These are phyloP conservation scores for Sclerodermus sp. DNA, from an alignment of 2,888 invertebrate species.

Conservation along the genomic window DNA sequence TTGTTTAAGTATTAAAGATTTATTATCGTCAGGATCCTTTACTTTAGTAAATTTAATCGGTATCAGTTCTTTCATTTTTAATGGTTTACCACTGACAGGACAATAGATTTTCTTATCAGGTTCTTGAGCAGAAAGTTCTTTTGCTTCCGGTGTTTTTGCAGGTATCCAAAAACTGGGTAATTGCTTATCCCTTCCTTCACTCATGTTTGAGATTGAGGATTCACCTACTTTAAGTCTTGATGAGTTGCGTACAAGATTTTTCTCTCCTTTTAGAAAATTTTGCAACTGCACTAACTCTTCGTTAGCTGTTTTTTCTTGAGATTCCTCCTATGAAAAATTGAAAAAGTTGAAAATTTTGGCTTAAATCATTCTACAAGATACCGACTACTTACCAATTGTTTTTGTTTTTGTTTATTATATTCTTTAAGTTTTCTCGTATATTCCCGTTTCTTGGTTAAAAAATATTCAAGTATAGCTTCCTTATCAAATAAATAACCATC, in stretches of 20 bases:
- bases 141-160: slow-evolving; percentile 86
- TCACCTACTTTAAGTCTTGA: slow-evolving; percentile 16
- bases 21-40: slow-evolving; percentile 84
- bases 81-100: slow-evolving; percentile 80
- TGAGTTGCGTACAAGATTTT: slow-evolving; percentile 65
- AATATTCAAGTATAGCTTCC: slow-evolving; percentile 93
- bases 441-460: slow-evolving; percentile 91
- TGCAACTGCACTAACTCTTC: slow-evolving; percentile 75
- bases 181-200: slow-evolving; percentile 74
- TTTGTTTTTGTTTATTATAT: slow-evolving; percentile 84
- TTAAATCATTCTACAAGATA: not conserved
- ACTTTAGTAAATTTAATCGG: slow-evolving; percentile 90
- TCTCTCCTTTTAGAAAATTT: slow-evolving; percentile 82
- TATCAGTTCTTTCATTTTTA: slow-evolving; percentile 91
- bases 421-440: slow-evolving; percentile 87
- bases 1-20: slow-evolving; percentile 83
- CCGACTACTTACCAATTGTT: slow-evolving; percentile 69
- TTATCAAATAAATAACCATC: slow-evolving; percentile 96
- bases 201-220: slow-evolving; percentile 76
- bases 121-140: slow-evolving; percentile 68
- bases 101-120: slow-evolving; percentile 80
- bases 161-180: slow-evolving; percentile 98
- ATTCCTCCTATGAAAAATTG: slow-evolving; percentile 60
- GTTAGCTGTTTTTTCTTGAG: slow-evolving; percentile 70
- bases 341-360: not conserved